Percentiles rank a stretch among this genome's conserved stretches.
These are phyloP conservation scores for Spilarctia lutea DNA, from an alignment of 2,888 invertebrate species.

Conservation along the genomic window DNA sequence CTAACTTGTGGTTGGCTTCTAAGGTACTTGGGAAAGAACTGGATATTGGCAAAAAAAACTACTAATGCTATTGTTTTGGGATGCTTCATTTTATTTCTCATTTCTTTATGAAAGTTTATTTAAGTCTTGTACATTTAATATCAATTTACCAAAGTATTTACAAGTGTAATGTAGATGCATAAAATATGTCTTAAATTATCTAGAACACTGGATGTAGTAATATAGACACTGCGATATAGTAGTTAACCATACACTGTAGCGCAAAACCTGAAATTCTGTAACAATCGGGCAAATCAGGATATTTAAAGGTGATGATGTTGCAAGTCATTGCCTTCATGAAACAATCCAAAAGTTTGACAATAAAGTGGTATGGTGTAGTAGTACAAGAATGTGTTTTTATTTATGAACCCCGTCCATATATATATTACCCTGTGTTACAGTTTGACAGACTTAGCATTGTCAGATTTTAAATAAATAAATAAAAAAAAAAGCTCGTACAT, in stretches of 20 bases:
- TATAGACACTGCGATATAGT: not conserved
- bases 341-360: constrained; percentile 76
- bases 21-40: constrained; percentile 52
- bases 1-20: constrained; percentile 47
- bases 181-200: constrained; percentile 24
- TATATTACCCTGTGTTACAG: not conserved
- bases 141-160: constrained; percentile 83
- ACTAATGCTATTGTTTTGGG: constrained; percentile 32
- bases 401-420: not conserved
- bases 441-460: too few relatives aligned
- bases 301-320: constrained; percentile 23
- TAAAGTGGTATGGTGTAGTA: constrained; percentile 82
- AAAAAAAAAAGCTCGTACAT: too few relatives aligned
- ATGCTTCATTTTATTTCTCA: constrained; percentile 53
- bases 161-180: constrained; percentile 53
- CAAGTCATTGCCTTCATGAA: constrained; percentile 30
- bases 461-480: too few relatives aligned
- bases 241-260: constrained; percentile 6
- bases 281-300: constrained; percentile 6
- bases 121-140: constrained; percentile 71
- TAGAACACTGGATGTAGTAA: constrained; percentile 10
- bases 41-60: constrained; percentile 43
- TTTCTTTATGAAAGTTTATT: constrained; percentile 57
- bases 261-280: constrained; percentile 5
- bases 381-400: constrained; percentile 47